Conservation (phyloP, 2,888 invertebrate genomes). For the Cremastinae sp. region DNA sequence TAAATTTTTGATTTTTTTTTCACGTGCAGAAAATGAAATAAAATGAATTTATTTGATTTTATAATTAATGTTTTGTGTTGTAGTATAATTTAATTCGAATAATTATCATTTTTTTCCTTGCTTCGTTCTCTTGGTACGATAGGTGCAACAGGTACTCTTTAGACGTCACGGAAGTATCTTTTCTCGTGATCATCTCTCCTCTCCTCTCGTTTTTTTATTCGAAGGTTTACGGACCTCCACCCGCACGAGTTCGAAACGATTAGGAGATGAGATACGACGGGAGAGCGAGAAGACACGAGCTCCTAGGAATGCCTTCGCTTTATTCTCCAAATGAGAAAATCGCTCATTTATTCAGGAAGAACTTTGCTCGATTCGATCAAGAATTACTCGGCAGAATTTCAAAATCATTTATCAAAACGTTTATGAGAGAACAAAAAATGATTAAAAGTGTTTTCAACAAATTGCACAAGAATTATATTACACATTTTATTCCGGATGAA, state of each 20-base stretch:
- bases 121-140: constrained; percentile 53
- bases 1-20: too few relatives aligned
- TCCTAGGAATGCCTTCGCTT: constrained; percentile 20
- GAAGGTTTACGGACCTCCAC: constrained; percentile 21
- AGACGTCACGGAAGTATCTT: constrained; percentile 58
- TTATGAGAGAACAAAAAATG: too few relatives aligned
- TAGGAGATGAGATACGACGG: constrained; percentile 48
- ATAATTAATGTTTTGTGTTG: too few relatives aligned
- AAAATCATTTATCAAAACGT: too few relatives aligned
- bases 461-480: too few relatives aligned
- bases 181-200: constrained; percentile 44
- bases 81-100: too few relatives aligned
- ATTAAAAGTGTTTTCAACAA: too few relatives aligned
- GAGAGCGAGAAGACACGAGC: constrained; percentile 8
- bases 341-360: background rate
- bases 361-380: background rate
- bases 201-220: background rate
- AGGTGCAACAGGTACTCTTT: constrained; percentile 59
- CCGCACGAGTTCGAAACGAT: constrained; percentile 47
- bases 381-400: too few relatives aligned
- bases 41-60: too few relatives aligned
- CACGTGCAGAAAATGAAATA: too few relatives aligned
- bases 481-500: too few relatives aligned
- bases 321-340: constrained; percentile 31
- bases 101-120: constrained; percentile 14